Base-by-base conservation (phyloP, 2,113 vertebrate genomes). In the Astur gentilis region DNA sequence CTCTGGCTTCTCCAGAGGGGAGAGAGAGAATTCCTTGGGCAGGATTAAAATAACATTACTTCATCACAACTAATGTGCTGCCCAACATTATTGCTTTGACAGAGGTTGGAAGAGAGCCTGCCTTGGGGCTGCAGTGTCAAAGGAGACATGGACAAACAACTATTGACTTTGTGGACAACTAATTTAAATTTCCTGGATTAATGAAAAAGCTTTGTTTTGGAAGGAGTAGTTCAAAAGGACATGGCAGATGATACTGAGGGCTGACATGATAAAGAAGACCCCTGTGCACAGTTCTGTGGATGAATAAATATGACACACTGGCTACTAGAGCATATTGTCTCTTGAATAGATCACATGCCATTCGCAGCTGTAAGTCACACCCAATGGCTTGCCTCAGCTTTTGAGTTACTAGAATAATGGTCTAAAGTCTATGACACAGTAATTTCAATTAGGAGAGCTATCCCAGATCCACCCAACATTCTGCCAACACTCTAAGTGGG, bases 391-490 rank as follows among this genome's bases (percentile, higher is more conserved):
- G 32, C 13, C 47, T 67, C 32, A 71, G 27, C 34, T 82, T 90
- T 77, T 13, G 16, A 47, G 13, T 61, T 85, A 62, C 52, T 47
- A 47, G 36, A 70, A 19, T 27, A 81, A 34, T 38, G 67, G 26
- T 26, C 61, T 69, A 0, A 4, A 76, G 29, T 27, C 7, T 49
- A 22, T 0, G 0, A 64, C 19, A 57, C 3, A n/a, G n/a, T 50
- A 58, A 58, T 87, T 76, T 67, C n/a, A 26, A 4, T 60, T 29
- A 55, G 54, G 25, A 86, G 16, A 72, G 9, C 21, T 8, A 61
- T 10, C 27, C 11, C 40, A 91, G 31, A 57, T 36, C 17, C 13
- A 79, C 27, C 10, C 17, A 75, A 54, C 4, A 31, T 55, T 73
- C 26, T 83, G 29, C 22, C 38, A 71, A 11, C 12, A 11, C 10